These are phyloP conservation scores for Serinus canaria DNA, from an alignment of 2,113 vertebrate genomes.

Conservation along the genomic window DNA sequence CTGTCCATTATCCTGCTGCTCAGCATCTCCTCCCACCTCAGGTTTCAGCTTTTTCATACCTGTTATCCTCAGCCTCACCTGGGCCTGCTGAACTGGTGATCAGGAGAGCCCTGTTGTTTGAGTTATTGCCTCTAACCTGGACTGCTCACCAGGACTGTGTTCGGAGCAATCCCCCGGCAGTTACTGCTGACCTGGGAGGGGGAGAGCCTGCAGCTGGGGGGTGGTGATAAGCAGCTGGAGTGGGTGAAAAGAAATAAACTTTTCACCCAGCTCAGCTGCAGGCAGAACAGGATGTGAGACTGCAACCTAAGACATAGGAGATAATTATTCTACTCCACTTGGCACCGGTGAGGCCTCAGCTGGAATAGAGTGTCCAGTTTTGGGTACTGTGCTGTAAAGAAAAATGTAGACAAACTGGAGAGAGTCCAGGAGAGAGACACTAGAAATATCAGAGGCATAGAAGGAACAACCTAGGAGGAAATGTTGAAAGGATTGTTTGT, in stretches of 20 bases:
- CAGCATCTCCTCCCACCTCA: not conserved
- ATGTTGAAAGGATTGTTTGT: constrained; percentile 60
- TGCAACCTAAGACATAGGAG: constrained; percentile 64
- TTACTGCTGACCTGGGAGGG: constrained; percentile 32
- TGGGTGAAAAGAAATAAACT: constrained; percentile 65
- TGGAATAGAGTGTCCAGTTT: constrained; percentile 59
- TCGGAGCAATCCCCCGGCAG: not conserved
- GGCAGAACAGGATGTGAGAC: constrained; percentile 64
- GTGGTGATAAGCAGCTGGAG: constrained; percentile 62
- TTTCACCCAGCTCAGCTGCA: constrained; percentile 68
- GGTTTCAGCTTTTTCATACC: not conserved
- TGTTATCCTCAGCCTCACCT: not conserved
- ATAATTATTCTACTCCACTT: constrained; percentile 64
- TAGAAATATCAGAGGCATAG: constrained; percentile 18
- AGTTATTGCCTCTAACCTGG: not conserved
- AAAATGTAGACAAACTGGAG: constrained; percentile 48
- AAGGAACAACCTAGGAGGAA: constrained; percentile 41
- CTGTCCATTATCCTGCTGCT: not conserved
- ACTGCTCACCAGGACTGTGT: not conserved
- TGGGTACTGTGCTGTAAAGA: constrained; percentile 47
- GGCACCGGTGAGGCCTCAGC: constrained; percentile 58
- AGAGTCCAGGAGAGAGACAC: constrained; percentile 28
- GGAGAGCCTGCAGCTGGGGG: constrained; percentile 49
- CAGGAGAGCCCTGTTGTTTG: not conserved
- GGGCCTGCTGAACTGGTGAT: not conserved